Base-by-base conservation (phyloP, 1,140 invertebrate genomes). In the Drosophila nebulosa region DNA sequence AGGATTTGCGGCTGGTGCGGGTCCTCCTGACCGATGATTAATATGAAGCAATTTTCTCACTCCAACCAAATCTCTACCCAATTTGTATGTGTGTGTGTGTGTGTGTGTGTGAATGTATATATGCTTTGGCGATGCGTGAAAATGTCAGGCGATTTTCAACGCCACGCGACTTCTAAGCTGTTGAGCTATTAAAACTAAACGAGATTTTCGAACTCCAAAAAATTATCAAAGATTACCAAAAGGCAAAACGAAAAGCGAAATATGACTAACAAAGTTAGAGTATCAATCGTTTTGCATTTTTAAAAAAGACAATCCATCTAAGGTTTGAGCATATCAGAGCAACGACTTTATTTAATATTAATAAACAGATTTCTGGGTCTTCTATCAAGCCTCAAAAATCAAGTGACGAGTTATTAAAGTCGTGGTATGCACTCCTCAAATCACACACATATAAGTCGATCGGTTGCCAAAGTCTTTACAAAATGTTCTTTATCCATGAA, bases 41-140 rank as follows among this genome's bases (percentile, higher is more conserved):
- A 84, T 84, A 76, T 68, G 64, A 57, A 84, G 62, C 79, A 79
- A 83, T 84, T 76, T 72, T 57, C 39, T 35, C 51, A 67, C 36
- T 51, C 61, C 39, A 58, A 58, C 46, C 39, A 26, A 39, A n/a
- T 53, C 32, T 36, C 30, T 22, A 32, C 18, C 27, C 22, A 21
- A 12, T 53, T 30, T 60, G 27, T 16, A 14, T 59, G 21, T 59
- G 35, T 42, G 36, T 14, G 22, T 59, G 26, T 21, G 24, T 21
- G 4, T 39, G 12, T 57, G 21, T 24, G 51, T 57, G 30, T 30
- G 42, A 12, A 27, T 56, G 42, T 42, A 46, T 42, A 18, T 42
- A 42, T 46, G 39, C 39, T 46, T 21, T 46, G 39, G 7, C 39
- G 52, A 69, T 72, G 71, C 79, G 68, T 83, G 68, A 84, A 84